Evolutionary conservation across 2,797 vertebrate species (phyloP).

Genomic region (Parotocinclus haroldoi): DNA sequence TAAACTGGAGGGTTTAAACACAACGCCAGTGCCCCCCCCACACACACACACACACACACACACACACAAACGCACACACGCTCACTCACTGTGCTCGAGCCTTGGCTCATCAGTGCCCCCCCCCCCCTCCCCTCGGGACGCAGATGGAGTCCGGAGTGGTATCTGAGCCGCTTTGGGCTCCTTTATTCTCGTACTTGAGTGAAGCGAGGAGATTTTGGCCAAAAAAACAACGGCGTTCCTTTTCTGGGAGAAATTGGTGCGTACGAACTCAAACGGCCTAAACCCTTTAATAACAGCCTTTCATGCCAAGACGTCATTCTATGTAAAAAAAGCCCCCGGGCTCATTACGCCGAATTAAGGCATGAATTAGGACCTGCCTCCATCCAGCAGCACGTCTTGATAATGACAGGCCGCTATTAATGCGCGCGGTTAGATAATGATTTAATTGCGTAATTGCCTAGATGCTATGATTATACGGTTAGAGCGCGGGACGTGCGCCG

Average conservation of each 20-base stretch:
- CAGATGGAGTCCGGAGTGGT: no score
- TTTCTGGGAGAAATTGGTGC: background rate
- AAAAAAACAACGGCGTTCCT: no score
- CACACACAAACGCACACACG: no score
- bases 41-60: no score
- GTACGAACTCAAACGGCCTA: background rate
- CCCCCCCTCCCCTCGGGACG: no score
- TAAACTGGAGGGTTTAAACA: no score
- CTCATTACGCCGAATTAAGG: slow-evolving; percentile 22
- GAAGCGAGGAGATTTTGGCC: no score
- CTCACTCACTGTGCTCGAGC: no score
- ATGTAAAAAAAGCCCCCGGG: slow-evolving; percentile 1
- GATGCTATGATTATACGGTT: background rate
- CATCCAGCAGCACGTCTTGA: background rate
- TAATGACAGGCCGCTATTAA: slow-evolving; percentile 10
- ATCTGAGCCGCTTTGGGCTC: no score
- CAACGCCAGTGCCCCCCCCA: no score
- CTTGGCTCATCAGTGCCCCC: no score
- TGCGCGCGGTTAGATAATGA: slow-evolving; percentile 1
- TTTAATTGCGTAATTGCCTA: background rate
- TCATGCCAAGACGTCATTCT: background rate
- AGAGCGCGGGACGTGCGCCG: background rate
- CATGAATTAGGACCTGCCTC: background rate
- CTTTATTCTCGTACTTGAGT: no score
- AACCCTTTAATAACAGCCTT: background rate